Conservation (phyloP, 1,140 invertebrate species). For the Scaptomyza montana region DNA sequence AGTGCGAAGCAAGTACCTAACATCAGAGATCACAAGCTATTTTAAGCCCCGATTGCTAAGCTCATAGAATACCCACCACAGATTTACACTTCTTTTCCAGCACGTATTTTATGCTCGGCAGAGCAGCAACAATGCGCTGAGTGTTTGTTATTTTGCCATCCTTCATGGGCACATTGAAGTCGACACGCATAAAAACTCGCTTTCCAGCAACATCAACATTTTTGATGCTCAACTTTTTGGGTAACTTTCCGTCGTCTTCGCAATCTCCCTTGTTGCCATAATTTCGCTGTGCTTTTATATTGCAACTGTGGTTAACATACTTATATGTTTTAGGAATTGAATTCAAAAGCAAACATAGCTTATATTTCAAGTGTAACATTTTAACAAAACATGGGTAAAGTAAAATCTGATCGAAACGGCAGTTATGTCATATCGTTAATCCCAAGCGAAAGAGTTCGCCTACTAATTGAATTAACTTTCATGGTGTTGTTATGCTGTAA, state of each 20-base stretch:
- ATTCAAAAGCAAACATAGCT: background rate
- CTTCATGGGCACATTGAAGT: slow-evolving; percentile 99
- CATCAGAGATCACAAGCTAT: background rate
- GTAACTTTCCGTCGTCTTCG: background rate
- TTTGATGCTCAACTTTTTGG: slow-evolving; percentile 92
- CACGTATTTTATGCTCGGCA: slow-evolving; percentile 97
- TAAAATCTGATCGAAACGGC: background rate
- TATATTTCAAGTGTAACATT: slow-evolving; percentile 2
- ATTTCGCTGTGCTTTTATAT: background rate
- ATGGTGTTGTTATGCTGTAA: too few relatives aligned
- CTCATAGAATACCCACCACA: slow-evolving; percentile 84
- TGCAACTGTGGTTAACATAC: background rate
- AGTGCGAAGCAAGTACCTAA: slow-evolving; percentile 95
- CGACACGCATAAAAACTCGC: slow-evolving; percentile 94
- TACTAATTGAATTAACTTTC: too few relatives aligned
- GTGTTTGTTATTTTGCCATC: slow-evolving; percentile 98
- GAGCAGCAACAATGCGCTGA: slow-evolving; percentile 96
- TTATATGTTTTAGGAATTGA: background rate
- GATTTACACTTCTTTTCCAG: slow-evolving; percentile 96
- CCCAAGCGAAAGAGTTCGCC: background rate
- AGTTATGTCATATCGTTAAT: slow-evolving; percentile 10
- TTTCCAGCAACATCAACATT: slow-evolving; percentile 89
- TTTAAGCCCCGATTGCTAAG: too few relatives aligned
- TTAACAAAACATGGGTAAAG: background rate
- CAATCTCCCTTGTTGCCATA: background rate